These are phyloP conservation scores for Daboia siamensis DNA, from an alignment of 2,113 vertebrate species.

Conservation along the genomic window DNA sequence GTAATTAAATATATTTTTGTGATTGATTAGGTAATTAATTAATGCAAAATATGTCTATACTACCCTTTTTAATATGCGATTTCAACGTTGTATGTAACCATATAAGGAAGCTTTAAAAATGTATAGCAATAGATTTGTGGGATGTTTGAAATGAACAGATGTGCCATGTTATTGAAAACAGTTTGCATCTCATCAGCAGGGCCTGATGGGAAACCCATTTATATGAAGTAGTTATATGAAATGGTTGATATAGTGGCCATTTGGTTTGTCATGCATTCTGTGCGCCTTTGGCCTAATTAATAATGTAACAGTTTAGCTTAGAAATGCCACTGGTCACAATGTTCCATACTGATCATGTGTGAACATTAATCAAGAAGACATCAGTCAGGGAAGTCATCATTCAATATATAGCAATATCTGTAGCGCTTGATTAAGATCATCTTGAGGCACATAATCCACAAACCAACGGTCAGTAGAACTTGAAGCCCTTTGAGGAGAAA, in stretches of 20 bases:
- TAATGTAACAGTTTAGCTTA: neutral
- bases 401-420: neutral
- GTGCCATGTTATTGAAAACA: neutral
- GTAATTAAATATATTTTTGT: neutral
- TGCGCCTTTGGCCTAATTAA: too few relatives aligned
- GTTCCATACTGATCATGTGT: neutral
- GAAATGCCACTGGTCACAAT: neutral
- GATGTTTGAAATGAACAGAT: neutral
- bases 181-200: neutral
- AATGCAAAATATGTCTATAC: neutral
- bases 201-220: neutral
- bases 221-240: neutral
- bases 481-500: neutral
- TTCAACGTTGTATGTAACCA: neutral
- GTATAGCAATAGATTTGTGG: neutral
- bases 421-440: neutral
- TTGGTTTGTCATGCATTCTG: neutral
- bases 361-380: neutral
- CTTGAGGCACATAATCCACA: neutral
- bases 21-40: neutral
- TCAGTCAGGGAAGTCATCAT: neutral
- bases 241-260: neutral
- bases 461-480: neutral
- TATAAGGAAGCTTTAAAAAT: neutral
- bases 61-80: neutral